These are phyloP conservation scores for Centropristis striata DNA, from an alignment of 2,113 vertebrate genomes.

Conservation along the genomic window DNA sequence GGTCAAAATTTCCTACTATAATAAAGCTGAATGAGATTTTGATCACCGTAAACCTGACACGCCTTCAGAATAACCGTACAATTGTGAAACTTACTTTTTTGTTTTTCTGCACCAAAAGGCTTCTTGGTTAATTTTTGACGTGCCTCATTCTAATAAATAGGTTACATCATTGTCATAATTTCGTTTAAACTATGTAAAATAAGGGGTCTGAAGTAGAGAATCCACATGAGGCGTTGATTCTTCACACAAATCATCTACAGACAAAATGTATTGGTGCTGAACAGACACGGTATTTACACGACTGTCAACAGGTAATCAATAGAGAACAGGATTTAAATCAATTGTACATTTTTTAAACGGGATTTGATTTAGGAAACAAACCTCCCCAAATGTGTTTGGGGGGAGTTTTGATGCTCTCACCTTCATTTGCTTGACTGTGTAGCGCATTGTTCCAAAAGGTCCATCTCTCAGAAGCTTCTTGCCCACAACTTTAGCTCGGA, in stretches of 20 bases:
- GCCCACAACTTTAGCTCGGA: conserved; percentile 96
- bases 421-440: conserved; percentile 99
- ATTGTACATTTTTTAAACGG: conserved; percentile 97
- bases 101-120: too few species aligned
- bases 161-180: conserved; percentile 83
- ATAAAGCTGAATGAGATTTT: background rate
- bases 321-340: conserved; percentile 86
- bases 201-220: conserved; percentile 88
- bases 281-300: conserved; percentile 92
- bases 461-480: conserved; percentile 96
- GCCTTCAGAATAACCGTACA: too few species aligned
- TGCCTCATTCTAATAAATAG: too few species aligned
- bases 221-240: conserved; percentile 91
- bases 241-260: conserved; percentile 85
- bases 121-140: too few species aligned
- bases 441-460: conserved; percentile 94
- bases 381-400: conserved; percentile 81
- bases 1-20: background rate
- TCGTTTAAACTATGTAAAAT: conserved; percentile 77
- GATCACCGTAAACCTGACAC: too few species aligned
- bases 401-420: conserved; percentile 81
- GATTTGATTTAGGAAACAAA: conserved; percentile 88
- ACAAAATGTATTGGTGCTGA: conserved; percentile 88
- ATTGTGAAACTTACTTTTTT: too few species aligned
- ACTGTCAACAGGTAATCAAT: conserved; percentile 93